Conservation (phyloP, 2,113 vertebrate genomes). For the Rhegmatorhina hoffmannsi region DNA sequence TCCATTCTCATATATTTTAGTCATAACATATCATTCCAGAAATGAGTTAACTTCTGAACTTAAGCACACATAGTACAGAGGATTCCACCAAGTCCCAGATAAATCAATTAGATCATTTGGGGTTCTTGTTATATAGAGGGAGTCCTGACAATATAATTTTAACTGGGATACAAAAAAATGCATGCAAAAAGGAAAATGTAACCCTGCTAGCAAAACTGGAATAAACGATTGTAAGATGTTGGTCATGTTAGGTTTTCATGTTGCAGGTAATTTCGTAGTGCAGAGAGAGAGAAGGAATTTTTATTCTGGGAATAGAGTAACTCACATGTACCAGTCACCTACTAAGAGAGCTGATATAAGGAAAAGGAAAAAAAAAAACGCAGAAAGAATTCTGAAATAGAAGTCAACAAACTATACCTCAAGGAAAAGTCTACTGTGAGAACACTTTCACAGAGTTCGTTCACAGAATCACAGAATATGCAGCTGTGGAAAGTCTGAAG, state of each 20-base stretch:
- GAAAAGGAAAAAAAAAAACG: not conserved
- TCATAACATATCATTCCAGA: not conserved
- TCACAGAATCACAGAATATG: not conserved
- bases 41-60: not conserved
- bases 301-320: not conserved
- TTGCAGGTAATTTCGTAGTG: not conserved
- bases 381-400: not conserved
- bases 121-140: not conserved
- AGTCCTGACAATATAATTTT: not conserved
- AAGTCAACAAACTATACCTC: not conserved
- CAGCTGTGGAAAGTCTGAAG: not conserved
- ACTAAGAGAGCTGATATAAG: not conserved
- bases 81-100: not conserved
- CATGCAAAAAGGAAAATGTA: not conserved
- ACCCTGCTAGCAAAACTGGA: not conserved
- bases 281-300: not conserved
- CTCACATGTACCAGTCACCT: rapidly evolving
- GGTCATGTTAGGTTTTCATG: rapidly evolving
- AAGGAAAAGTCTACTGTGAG: not conserved
- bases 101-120: not conserved
- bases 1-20: not conserved
- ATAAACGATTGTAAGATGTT: not conserved
- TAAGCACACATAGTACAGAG: not conserved
- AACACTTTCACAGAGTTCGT: not conserved
- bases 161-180: not conserved